phyloP scores from a whole-genome alignment of 35 echinoderm and acorn worm genomes.

The Anneissia japonica region DNA sequence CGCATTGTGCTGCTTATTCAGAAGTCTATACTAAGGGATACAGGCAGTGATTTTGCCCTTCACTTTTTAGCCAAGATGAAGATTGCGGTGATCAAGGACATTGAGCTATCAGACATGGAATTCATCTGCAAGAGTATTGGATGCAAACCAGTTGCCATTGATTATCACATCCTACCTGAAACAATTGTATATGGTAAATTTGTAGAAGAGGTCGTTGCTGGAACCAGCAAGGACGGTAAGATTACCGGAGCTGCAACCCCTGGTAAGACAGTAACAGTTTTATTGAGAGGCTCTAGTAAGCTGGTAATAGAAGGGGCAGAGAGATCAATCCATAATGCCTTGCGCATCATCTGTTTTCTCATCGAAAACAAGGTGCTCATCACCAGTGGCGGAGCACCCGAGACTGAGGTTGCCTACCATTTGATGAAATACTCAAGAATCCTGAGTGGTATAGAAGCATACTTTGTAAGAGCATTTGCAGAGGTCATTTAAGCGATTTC shows the following conservation, averaged over 20 bases:
- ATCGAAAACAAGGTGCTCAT: conserved; percentile 81
- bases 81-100: conserved; percentile 89
- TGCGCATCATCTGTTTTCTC: conserved; percentile 91
- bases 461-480: conserved; percentile 82
- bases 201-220: conserved; percentile 80
- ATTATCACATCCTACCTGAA: conserved; percentile 82
- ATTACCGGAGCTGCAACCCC: no score
- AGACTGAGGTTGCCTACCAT: conserved; percentile 63
- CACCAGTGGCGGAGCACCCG: conserved; percentile 77
- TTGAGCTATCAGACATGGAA: conserved; percentile 75
- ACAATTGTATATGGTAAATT: conserved; percentile 67
- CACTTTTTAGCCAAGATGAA: conserved; percentile 93
- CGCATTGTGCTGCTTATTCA: conserved; percentile 88
- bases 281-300: conserved; percentile 84
- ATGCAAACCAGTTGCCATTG: conserved; percentile 84
- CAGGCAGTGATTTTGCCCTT: conserved; percentile 69
- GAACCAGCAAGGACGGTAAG: conserved; percentile 90
- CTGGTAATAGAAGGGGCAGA: conserved; percentile 84
- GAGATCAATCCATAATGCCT: conserved; percentile 83
- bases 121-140: conserved; percentile 84
- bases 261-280: conserved; percentile 72
- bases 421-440: conserved; percentile 70
- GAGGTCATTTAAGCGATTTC: conserved; percentile 76
- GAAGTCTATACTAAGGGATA: conserved; percentile 91
- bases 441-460: conserved; percentile 78